Conservation (phyloP, 2,888 invertebrate species). For the Drosophila merina region DNA sequence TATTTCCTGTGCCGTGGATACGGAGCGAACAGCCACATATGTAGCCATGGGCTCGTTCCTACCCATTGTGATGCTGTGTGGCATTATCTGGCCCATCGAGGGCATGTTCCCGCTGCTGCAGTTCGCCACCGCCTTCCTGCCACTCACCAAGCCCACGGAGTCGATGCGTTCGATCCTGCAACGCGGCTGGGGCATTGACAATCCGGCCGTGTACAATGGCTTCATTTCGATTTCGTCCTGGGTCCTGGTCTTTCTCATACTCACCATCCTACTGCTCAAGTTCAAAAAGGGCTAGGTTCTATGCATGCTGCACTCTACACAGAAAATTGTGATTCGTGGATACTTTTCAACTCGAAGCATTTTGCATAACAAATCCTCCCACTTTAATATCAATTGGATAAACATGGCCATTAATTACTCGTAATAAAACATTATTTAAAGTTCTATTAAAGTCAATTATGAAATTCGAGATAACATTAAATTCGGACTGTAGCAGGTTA, state of each 20-base stretch:
- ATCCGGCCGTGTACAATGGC: constrained; percentile 91
- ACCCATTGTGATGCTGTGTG: constrained; percentile 93
- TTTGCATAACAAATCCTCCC: neutral
- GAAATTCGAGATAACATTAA: neutral
- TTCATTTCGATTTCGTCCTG: constrained; percentile 91
- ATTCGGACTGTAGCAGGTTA: constrained; percentile 1
- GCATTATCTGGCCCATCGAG: constrained; percentile 97
- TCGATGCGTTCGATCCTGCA: constrained; percentile 93
- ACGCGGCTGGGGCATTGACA: constrained; percentile 90
- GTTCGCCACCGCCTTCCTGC: constrained; percentile 90
- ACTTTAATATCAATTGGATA: neutral
- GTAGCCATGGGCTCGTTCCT: constrained; percentile 93
- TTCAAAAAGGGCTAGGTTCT: constrained; percentile 91
- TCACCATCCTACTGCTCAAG: constrained; percentile 90
- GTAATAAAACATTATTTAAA: neutral
- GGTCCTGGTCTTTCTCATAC: constrained; percentile 90
- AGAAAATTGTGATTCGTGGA: neutral
- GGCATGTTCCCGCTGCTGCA: constrained; percentile 92
- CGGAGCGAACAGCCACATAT: constrained; percentile 93
- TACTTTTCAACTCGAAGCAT: neutral
- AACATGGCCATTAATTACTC: neutral
- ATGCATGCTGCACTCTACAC: neutral
- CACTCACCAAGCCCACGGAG: constrained; percentile 94
- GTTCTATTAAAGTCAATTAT: neutral
- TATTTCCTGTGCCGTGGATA: constrained; percentile 91